Evolutionary conservation across 2,113 vertebrate genomes (phyloP).

Genomic region (Sclerurus mexicanus): DNA sequence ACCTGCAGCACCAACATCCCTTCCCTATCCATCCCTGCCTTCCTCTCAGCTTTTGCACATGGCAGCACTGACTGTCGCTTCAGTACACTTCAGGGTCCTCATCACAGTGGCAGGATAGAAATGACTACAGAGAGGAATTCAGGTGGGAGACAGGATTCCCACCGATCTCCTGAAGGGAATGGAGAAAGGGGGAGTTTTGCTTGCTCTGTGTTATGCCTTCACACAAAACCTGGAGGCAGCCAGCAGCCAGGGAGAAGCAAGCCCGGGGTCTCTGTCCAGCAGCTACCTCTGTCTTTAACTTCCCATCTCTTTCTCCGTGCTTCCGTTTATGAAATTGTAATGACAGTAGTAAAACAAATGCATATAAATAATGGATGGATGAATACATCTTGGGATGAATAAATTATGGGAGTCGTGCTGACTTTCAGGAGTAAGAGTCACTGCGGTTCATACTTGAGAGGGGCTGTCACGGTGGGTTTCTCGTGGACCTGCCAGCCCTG

Average conservation of each 20-base stretch:
- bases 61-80: background rate
- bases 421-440: slow-evolving; percentile 30
- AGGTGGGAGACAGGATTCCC: background rate
- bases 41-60: background rate
- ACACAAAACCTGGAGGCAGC: background rate
- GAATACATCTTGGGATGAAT: slow-evolving; percentile 47
- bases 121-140: background rate
- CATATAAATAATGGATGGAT: slow-evolving; percentile 56
- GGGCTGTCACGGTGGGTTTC: background rate
- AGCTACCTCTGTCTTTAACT: background rate
- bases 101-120: background rate
- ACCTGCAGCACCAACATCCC: background rate
- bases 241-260: background rate
- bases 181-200: background rate
- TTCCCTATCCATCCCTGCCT: background rate
- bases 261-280: background rate
- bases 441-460: background rate
- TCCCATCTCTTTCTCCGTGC: background rate
- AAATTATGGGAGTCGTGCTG: slow-evolving; percentile 12
- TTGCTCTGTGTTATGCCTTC: background rate
- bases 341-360: slow-evolving; percentile 19
- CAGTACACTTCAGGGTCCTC: background rate
- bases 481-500: background rate
- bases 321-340: slow-evolving; percentile 52
- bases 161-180: background rate